phyloP scores from a whole-genome alignment of 2,797 vertebrate genomes.

The Coregonus ussuriensis region DNA sequence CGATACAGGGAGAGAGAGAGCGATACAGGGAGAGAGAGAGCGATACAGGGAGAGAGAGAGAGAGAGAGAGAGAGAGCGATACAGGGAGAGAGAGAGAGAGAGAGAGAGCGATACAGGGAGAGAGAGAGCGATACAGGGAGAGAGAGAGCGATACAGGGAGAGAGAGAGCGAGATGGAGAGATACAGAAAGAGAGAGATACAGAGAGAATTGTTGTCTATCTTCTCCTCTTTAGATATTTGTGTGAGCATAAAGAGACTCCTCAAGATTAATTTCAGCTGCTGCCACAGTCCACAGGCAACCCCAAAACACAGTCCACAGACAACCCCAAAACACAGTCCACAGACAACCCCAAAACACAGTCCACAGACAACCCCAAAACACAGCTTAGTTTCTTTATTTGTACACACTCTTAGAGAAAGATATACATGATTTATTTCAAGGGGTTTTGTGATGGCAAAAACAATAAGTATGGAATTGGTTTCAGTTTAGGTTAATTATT shows the following conservation, averaged over 20 bases:
- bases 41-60: no score
- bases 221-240: constrained; percentile 67
- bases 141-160: no score
- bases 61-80: no score
- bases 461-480: constrained; percentile 56
- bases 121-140: no score
- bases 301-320: no score
- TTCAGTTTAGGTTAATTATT: constrained; percentile 84
- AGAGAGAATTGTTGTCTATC: constrained; percentile 65
- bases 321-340: no score
- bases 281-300: neutral
- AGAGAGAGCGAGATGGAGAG: no score
- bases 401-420: constrained; percentile 67
- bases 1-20: no score
- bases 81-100: no score
- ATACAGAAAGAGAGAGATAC: no score
- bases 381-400: constrained; percentile 72
- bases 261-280: constrained; percentile 73
- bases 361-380: constrained; percentile 26
- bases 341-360: no score
- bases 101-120: neutral
- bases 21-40: no score
- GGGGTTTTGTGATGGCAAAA: constrained; percentile 48
- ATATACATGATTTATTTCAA: constrained; percentile 73
- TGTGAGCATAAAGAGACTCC: constrained; percentile 71